Conservation (phyloP, 2,113 vertebrate species). For the Carassius carassius region DNA sequence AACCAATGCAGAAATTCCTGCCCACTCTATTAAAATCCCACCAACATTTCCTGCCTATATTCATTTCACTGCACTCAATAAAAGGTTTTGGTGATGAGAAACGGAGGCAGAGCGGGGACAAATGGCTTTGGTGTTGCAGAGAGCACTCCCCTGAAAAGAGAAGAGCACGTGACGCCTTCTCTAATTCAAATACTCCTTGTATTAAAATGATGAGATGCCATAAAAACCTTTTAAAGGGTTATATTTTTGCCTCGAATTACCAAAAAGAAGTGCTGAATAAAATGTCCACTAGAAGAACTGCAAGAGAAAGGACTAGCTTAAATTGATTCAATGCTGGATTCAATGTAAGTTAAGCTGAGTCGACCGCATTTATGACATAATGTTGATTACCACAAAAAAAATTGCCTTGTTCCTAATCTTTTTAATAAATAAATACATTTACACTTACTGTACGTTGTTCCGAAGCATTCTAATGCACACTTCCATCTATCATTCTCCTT, state of each 20-base stretch:
- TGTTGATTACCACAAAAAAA: not conserved
- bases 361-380: not conserved
- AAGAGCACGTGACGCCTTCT: constrained; percentile 53
- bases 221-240: constrained; percentile 69
- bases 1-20: not conserved
- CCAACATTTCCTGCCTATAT: constrained; percentile 65
- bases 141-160: constrained; percentile 64
- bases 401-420: too few relatives aligned
- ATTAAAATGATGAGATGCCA: constrained; percentile 69
- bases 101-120: constrained; percentile 64
- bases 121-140: constrained; percentile 72
- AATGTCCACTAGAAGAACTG: constrained; percentile 60
- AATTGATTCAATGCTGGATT: not conserved
- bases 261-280: constrained; percentile 48
- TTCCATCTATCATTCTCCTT: not conserved
- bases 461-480: constrained; percentile 33
- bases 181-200: constrained; percentile 71
- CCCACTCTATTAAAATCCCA: constrained; percentile 61
- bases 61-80: constrained; percentile 65
- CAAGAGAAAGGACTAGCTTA: constrained; percentile 64
- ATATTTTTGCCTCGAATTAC: constrained; percentile 52
- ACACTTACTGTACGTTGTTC: not conserved
- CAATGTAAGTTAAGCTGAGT: not conserved
- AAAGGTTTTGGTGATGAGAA: constrained; percentile 64
- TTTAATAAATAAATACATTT: too few relatives aligned